Conservation (phyloP, 2,113 vertebrate species). For the Peromyscus maniculatus region DNA sequence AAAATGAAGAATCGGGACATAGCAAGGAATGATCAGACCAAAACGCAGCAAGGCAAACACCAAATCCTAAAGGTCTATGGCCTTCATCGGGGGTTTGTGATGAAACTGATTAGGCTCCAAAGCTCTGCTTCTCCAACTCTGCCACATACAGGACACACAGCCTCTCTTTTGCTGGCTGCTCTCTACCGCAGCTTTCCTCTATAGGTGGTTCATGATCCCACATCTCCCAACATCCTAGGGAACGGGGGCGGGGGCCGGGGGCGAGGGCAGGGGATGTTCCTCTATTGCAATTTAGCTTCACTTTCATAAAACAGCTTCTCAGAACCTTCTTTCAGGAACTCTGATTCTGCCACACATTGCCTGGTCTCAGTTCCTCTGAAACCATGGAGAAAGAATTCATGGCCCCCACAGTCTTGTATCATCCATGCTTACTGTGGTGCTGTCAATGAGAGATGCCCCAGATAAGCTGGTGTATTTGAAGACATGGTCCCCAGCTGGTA, state of each 20-base stretch:
- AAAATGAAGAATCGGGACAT: neutral
- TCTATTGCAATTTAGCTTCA: neutral
- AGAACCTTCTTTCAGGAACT: neutral
- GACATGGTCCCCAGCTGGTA: neutral
- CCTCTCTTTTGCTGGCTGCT: neutral
- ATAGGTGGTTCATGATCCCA: neutral
- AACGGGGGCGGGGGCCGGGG: neutral
- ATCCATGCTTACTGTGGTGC: neutral
- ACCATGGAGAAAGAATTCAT: neutral
- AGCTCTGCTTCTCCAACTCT: neutral
- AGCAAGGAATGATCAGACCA: neutral
- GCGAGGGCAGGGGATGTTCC: no score
- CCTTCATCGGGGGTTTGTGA: neutral
- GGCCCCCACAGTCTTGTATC: neutral
- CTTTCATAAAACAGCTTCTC: neutral
- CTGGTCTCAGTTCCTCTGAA: neutral
- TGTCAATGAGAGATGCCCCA: neutral
- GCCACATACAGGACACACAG: neutral
- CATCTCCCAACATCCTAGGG: neutral
- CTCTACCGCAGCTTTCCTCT: neutral
- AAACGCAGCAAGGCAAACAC: neutral
- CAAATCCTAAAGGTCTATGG: neutral
- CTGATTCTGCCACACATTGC: neutral
- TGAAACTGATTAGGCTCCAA: neutral
- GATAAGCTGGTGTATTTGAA: neutral